Evolutionary conservation across 2,113 vertebrate genomes (phyloP), one percentile per base, ranked within the genome.

Genomic region (Garra rufa): DNA sequence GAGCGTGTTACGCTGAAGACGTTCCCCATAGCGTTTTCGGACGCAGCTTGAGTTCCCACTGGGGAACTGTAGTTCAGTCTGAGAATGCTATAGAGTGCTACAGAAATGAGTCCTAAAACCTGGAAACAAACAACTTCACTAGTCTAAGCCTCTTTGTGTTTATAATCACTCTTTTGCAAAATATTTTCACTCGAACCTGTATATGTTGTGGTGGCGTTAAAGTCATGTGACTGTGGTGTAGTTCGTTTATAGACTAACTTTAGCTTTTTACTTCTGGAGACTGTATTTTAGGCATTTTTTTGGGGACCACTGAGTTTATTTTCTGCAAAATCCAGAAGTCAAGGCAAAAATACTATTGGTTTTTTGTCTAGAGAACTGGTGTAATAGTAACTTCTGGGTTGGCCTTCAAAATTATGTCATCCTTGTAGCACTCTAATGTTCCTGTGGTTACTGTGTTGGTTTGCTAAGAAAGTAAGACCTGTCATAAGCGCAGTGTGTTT

Each of bases 401-500:
- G 10, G 38, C 21, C 41, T 71, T 24, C 17, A 21, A 41, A 38
- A 41, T 21, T 0, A 71, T 26, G 69, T 8, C 41, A 73, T 46
- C 1, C 38, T 1, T 46, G 41, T n/a, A 46, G 69, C 41, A 3
- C 69, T 71, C 38, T 73, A 8, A 26, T 26, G 38, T 28, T 44
- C n/a, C 10, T 74, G 43, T 28, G 9, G n/a, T 75, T 75, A 11
- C 6, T 34, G 15, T 38, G 41, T 82, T 15, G n/a, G 28, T 69
- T 59, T 84, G 14, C 9, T 69, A 26, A 69, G 19, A 69, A 69
- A 41, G 65, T 41, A 4, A 69, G 65, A 96, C 96, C 96, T 94
- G 92, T 96, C 96, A 9, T 96, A 96, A 44, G 96, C 94, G 6
- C 94, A 96, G 85, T 89, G 93, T 1, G 94, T 95, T 85, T 91